These are phyloP conservation scores for Craniophora ligustri DNA, from an alignment of 2,888 invertebrate genomes.

Conservation along the genomic window DNA sequence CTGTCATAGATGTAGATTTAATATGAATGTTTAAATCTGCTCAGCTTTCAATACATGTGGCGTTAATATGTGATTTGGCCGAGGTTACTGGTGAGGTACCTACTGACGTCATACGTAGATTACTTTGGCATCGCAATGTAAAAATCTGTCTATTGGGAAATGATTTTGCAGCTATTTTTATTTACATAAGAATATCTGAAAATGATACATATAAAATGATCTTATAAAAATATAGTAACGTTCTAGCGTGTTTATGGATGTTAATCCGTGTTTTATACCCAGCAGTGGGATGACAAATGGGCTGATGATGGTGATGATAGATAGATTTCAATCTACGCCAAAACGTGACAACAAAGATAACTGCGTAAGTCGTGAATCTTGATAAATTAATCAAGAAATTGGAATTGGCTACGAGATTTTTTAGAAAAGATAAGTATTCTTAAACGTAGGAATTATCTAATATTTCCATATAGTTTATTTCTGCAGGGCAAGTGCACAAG, in stretches of 20 bases:
- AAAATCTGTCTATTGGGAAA: slow-evolving; percentile 47
- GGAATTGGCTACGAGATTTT: neutral
- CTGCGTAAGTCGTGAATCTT: no score
- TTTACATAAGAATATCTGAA: slow-evolving; percentile 21
- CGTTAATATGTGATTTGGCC: slow-evolving; percentile 43
- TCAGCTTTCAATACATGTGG: slow-evolving; percentile 46
- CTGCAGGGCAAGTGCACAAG: slow-evolving; percentile 20
- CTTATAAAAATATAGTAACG: slow-evolving; percentile 20
- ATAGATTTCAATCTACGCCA: no score
- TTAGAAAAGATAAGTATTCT: no score
- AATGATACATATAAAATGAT: slow-evolving; percentile 14
- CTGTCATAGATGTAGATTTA: slow-evolving; percentile 49
- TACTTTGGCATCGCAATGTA: slow-evolving; percentile 43
- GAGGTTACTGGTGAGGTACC: slow-evolving; percentile 40
- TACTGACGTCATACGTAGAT: slow-evolving; percentile 35
- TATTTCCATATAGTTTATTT: slow-evolving; percentile 10
- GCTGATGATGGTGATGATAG: no score
- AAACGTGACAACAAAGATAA: no score
- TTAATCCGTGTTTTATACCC: neutral
- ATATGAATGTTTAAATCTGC: slow-evolving; percentile 48
- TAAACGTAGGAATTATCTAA: no score
- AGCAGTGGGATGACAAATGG: no score
- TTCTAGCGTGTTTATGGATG: slow-evolving; percentile 6
- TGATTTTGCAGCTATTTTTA: slow-evolving; percentile 26
- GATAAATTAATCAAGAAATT: no score